Base-by-base conservation (phyloP, 2,888 invertebrate species). In the Sceliomorpha sp. region DNA sequence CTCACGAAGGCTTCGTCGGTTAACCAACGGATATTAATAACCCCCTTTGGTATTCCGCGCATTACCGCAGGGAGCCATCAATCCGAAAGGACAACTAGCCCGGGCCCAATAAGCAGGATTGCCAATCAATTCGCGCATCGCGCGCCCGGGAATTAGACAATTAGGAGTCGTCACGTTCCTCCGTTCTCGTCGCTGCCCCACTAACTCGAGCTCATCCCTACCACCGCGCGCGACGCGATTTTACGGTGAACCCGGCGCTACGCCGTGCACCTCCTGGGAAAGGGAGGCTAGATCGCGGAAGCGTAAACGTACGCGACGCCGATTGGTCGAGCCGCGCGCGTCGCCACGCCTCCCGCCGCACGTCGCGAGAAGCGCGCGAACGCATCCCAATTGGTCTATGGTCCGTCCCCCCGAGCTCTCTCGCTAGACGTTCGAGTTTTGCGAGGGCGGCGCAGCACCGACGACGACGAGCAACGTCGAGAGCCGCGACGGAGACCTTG, bases 131-230 rank as follows among this genome's bases (percentile, higher is more conserved):
- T 82, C 80, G 82, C 79, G 82, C 81, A 81, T 78, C 80, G 80
- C 80, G 80, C 79, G 81, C 83, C 80, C 83, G 86, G 85, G 87
- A 88, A 88, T 87, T 88, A 88, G 86, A 86, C 87, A 87, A 88
- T 88, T 88, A 88, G 87, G 86, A 86, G 84, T 86, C 87, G 87
- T 87, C 86, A 87, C 87, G 87, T 87, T 84, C 66, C 70, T 63
- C 70, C 60, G 63, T 55, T 47, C 68, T 66, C 5, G 68, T 50
- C 40, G 32, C 36, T 75, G 37, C 45, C 60, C 62, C 67, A 14
- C 55, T 53, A 12, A 17, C 3, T 37, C 15, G 47, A 36, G 17
- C 10, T 34, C 63, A n/a, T 62, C 62, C 58, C 39, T 45, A 17
- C 50, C 51, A 34, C 12, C 7, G 20, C 29, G 34, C 29, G 17